These are phyloP conservation scores for Panagrolaimus sp. DNA, from an alignment of 1,140 invertebrate species.

Conservation along the genomic window DNA sequence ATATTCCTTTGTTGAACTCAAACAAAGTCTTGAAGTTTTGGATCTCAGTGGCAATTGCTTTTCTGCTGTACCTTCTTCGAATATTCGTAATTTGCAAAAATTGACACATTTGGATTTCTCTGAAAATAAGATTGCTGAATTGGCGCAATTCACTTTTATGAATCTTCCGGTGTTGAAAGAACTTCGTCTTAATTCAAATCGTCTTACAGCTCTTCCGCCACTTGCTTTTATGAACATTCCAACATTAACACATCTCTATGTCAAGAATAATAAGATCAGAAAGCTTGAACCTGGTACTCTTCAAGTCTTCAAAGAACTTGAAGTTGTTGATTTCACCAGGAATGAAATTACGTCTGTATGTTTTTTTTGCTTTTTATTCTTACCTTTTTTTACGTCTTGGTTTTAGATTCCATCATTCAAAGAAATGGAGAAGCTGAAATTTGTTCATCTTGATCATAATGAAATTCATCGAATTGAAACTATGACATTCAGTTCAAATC, in stretches of 20 bases:
- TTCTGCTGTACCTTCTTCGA: constrained; percentile 41
- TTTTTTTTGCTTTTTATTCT: not conserved
- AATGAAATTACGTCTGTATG: constrained; percentile 35
- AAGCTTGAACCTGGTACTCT: constrained; percentile 35
- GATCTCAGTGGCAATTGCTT: constrained; percentile 52
- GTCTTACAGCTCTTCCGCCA: constrained; percentile 39
- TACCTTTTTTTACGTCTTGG: not conserved
- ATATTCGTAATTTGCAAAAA: constrained; percentile 43
- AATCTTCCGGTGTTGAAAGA: constrained; percentile 54
- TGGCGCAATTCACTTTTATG: constrained; percentile 55
- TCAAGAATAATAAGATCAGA: constrained; percentile 45
- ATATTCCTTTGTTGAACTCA: constrained; percentile 44
- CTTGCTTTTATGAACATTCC: constrained; percentile 59
- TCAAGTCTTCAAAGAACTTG: constrained; percentile 44
- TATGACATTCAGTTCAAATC: constrained; percentile 52
- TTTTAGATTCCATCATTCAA: constrained; percentile 53
- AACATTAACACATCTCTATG: constrained; percentile 40
- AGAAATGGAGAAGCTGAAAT: constrained; percentile 47
- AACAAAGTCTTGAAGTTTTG: constrained; percentile 44
- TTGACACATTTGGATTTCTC: constrained; percentile 49
- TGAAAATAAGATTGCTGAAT: constrained; percentile 45
- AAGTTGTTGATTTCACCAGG: constrained; percentile 35
- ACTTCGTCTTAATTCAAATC: constrained; percentile 47
- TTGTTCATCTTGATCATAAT: constrained; percentile 47
- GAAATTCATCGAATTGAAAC: constrained; percentile 47